Evolutionary conservation across 2,797 vertebrate genomes (phyloP).

Genomic region (Coranthus polyacanthus): DNA sequence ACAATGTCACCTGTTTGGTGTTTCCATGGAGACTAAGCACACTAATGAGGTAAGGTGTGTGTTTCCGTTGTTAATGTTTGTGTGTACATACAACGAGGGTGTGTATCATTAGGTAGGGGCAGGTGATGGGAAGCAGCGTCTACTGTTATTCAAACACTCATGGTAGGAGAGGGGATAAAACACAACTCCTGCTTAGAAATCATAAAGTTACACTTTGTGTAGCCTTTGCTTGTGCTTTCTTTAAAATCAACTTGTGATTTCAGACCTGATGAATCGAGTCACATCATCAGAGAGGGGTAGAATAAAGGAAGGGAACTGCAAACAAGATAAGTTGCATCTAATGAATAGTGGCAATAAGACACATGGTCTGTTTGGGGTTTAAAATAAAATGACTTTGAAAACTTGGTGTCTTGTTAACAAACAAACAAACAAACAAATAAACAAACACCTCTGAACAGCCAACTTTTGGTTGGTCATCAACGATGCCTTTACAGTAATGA

Average conservation of each 20-base stretch:
- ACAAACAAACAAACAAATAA: too few species aligned
- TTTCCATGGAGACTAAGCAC: conserved; percentile 85
- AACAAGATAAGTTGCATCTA: conserved; percentile 58
- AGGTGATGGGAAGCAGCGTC: conserved; percentile 53
- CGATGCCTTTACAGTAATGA: conserved; percentile 35
- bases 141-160: conserved; percentile 37
- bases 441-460: conserved; percentile 33
- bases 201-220: too few species aligned
- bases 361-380: conserved; percentile 75
- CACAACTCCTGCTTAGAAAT: background rate
- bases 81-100: conserved; percentile 24
- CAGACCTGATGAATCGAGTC: conserved; percentile 25
- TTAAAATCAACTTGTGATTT: conserved; percentile 1
- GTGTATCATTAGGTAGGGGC: conserved; percentile 52
- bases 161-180: background rate
- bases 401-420: conserved; percentile 46
- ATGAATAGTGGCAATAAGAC: conserved; percentile 68
- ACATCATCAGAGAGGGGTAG: conserved; percentile 23
- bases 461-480: conserved; percentile 42
- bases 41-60: conserved; percentile 80
- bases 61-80: conserved; percentile 32
- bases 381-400: conserved; percentile 78
- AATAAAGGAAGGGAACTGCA: conserved; percentile 34
- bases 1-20: conserved; percentile 76
- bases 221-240: too few species aligned